A percentile compares a stretch with the other conserved stretches of the same genome.
Conservation (phyloP, 2,888 invertebrate genomes). For the Ichneumoninae sp. region DNA sequence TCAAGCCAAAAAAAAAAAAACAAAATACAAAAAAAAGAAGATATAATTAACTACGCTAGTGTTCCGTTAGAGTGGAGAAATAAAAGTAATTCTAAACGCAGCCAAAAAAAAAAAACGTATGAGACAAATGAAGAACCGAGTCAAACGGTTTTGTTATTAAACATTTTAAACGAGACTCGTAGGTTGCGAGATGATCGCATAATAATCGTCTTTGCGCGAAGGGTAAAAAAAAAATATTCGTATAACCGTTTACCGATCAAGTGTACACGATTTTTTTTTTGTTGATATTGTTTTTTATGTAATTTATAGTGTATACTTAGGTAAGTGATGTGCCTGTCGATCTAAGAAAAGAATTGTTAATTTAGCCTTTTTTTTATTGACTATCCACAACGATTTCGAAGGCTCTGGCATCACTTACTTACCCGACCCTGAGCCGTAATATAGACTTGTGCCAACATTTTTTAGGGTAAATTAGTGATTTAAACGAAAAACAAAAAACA, state of each 20-base stretch:
- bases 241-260: conserved; percentile 16
- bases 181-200: conserved; percentile 15
- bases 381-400: not conserved
- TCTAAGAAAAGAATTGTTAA: not conserved
- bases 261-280: conserved; percentile 35
- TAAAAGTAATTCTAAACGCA: conserved; percentile 30
- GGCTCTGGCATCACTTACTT: conserved; percentile 50
- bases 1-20: conserved; percentile 61
- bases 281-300: conserved; percentile 38
- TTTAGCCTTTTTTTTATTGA: not conserved
- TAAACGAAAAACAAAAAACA: conserved; percentile 5
- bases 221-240: conserved; percentile 3
- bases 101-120: conserved; percentile 42
- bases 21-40: conserved; percentile 24
- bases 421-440: conserved; percentile 38
- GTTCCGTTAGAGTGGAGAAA: conserved; percentile 33
- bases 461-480: conserved; percentile 42
- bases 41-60: conserved; percentile 22
- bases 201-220: conserved; percentile 22
- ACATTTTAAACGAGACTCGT: conserved; percentile 8
- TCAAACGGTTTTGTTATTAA: conserved; percentile 37
- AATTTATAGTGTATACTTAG: conserved; percentile 44
- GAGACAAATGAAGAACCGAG: conserved; percentile 11
- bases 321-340: conserved; percentile 20
- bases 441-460: conserved; percentile 53